Evolutionary conservation across 2,888 invertebrate genomes (phyloP).

Genomic region (Phyllotreta striolata): DNA sequence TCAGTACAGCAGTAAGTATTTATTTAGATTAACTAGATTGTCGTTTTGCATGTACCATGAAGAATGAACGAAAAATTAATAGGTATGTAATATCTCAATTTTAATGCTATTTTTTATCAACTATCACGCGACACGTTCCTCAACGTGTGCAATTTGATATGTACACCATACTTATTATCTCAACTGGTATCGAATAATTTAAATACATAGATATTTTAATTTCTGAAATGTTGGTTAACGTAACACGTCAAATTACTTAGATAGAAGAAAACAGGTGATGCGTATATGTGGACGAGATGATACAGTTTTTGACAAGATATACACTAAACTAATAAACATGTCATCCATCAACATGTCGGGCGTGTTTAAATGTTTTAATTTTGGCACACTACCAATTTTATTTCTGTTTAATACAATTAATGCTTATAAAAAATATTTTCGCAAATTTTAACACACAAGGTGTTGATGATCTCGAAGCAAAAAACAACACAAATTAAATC

Average conservation of each 20-base stretch:
- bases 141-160: not conserved
- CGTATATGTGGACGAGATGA: slow-evolving; percentile 17
- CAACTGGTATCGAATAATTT: not conserved
- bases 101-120: no score
- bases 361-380: slow-evolving; percentile 9
- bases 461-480: no score
- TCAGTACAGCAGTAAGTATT: no score
- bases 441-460: not conserved
- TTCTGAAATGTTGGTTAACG: slow-evolving; percentile 6
- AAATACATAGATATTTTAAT: not conserved
- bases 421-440: slow-evolving; percentile 10
- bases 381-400: slow-evolving; percentile 19
- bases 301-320: slow-evolving; percentile 23
- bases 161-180: not conserved
- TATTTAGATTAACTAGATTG: no score
- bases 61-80: no score
- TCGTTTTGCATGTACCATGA: no score
- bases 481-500: not conserved
- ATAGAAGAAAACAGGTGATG: slow-evolving; percentile 30
- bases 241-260: slow-evolving; percentile 22
- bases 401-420: slow-evolving; percentile 18
- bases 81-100: no score
- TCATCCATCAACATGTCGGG: slow-evolving; percentile 28
- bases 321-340: slow-evolving; percentile 34
- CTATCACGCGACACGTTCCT: no score